Evolutionary conservation across 2,113 vertebrate genomes (phyloP).

Genomic region (Pangasianodon gigas): DNA sequence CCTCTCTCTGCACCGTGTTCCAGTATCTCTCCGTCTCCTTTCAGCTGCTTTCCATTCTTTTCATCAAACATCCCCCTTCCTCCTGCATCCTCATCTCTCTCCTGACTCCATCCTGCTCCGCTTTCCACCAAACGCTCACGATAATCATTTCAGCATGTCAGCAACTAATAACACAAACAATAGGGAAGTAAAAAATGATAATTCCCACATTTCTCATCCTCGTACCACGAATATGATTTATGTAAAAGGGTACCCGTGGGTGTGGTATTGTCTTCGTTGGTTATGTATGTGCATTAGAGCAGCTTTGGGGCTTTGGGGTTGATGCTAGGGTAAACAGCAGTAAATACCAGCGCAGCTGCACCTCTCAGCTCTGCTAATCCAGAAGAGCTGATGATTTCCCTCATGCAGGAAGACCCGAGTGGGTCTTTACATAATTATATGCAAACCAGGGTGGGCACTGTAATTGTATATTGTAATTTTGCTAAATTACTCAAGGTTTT

Average conservation of each 20-base stretch:
- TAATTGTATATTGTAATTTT: neutral
- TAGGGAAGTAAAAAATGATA: neutral
- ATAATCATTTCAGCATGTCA: conserved; percentile 1
- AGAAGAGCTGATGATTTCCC: conserved; percentile 30
- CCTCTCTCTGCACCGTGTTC: conserved; percentile 19
- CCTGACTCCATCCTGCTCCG: neutral
- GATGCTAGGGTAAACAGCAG: conserved; percentile 43
- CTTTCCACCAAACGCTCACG: neutral
- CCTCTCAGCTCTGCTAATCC: conserved; percentile 33
- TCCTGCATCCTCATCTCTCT: neutral
- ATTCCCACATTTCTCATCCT: conserved; percentile 26
- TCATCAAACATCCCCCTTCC: neutral
- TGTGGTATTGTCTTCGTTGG: conserved; percentile 12
- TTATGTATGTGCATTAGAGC: conserved; percentile 26
- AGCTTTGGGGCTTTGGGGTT: conserved; percentile 40
- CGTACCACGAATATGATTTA: neutral
- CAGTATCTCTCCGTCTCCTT: conserved; percentile 9
- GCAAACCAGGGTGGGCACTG: neutral
- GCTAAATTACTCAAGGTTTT: neutral
- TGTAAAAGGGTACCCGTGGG: neutral
- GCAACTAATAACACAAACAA: conserved; percentile 18
- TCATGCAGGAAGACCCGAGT: neutral
- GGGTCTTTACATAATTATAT: conserved; percentile 20
- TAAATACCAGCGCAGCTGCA: conserved; percentile 45
- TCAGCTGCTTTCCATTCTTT: conserved; percentile 5